Evolutionary conservation across 1,140 invertebrate genomes (phyloP), one percentile per base, ranked within the genome.

Genomic region (Colletes latitarsis): DNA sequence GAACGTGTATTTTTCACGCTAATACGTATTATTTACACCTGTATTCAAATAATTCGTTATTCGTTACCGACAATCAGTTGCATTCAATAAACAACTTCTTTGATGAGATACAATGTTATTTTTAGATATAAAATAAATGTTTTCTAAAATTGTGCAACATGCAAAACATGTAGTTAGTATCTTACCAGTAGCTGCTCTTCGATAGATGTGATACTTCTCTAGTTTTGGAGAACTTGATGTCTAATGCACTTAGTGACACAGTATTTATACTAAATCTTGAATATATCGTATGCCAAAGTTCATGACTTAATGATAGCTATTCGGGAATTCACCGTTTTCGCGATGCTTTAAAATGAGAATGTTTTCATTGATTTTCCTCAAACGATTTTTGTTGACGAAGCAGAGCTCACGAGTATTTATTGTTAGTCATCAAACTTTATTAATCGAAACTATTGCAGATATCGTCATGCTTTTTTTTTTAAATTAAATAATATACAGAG

Each of bases 211-310:
- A 49, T 5, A 14, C 8, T 49, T 2, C 21, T 14, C 6, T n/a
- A 17, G 4, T n/a, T 21, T 2, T 2, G 5, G 0, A 30, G 17
- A 49, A 1, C 66, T 49, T 79, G 70, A 73, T 79, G 10, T 49
- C 8, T 9, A 17, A 19, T 19, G 15, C 21, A 49, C 0, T 4
- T 1, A 3, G 14, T 6, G 14, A 8, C 15, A 49, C 3, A 0
- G 70, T 79, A 79, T 79, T 79, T 79, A 79, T 79, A 79, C 41
- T 3, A n/a, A 57, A 6, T 17, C 19, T 30, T 10, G 0, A 9
- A 43, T 12, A 12, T 10, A 6, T 10, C 5, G 2, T n/a, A 3
- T 12, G 4, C 10, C 19, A 57, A 39, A 79, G 70, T 79, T 79
- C 77, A 79, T 66, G 69, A 41, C 1, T n/a, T 6, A 0, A 0